Evolutionary conservation across 2,797 vertebrate genomes (phyloP), one percentile per base, ranked within the genome.

Genomic region (Neopelma chrysocephalum): DNA sequence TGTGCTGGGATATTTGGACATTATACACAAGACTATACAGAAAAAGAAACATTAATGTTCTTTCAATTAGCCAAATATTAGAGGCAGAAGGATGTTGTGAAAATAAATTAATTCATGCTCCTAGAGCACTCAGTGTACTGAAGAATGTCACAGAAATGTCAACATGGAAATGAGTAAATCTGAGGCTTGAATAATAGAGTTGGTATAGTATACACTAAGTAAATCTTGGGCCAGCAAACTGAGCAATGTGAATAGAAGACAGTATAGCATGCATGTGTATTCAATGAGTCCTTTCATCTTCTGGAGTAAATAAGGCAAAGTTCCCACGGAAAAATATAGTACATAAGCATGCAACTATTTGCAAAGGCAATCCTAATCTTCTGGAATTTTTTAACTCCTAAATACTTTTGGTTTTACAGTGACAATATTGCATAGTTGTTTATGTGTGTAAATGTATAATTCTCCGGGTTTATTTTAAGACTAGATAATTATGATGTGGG

Each of bases 91-190:
- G 19, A 57, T 48, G 18, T 36, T 53, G 27, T 38, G 75, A 82
- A 92, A 87, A 94, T 48, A 71, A 87, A 96, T 72, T 45, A 70
- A 69, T 61, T 78, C 38, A 27, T 72, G 16, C 21, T 84, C 21
- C 54, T 75, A 23, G 14, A 90, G 61, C 12, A 75, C 53, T 89
- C 77, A n/a, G 27, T 25, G 26, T 61, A 38, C 54, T 50, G 70
- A 94, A 81, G 48, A 96, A 86, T 40, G 66, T 53, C 78, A 96
- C 21, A 92, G 38, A 87, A 95, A 82, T 69, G 42, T 43, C 70
- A 82, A 38, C 65, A 83, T n/a, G 62, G 50, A 79, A 94, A 94
- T 84, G 10, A 82, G 58, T 61, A 71, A 54, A 90, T 64, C n/a
- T 78, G 70, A 66, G 82, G 32, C 53, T 51, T 86, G 78, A 86